Base-by-base conservation (phyloP, 1,140 invertebrate genomes). In the Monochamus saltuarius region DNA sequence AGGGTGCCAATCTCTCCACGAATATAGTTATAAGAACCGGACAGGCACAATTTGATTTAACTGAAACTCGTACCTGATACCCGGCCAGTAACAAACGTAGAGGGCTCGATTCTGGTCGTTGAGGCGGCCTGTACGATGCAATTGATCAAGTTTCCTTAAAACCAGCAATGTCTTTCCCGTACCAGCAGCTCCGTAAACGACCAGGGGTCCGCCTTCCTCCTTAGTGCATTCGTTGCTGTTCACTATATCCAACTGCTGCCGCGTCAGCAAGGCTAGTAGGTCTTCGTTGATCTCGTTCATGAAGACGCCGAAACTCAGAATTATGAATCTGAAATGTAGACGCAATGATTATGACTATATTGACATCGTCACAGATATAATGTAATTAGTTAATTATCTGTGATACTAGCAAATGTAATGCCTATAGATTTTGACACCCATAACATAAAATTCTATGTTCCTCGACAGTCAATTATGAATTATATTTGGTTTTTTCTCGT, bases 51-150 rank as follows among this genome's bases (percentile, higher is more conserved):
- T 29, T 2, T 6, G 2, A 29, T 29, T 29, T 29, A 2, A 29
- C 6, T 29, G 6, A 29, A 29, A 29, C 6, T 17, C 49, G 59
- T 67, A 76, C 75, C 71, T 67, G 13, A 76, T 75, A 40, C 75
- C 75, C 11, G 75, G 75, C 75, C 75, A 77, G 60, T 76, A 77
- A 50, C 73, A 77, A 49, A 77, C 71, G 36, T 75, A 75, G 1
- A 77, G 54, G 14, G 74, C 74, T 45, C 73, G 59, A 45, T 75
- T 74, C 6, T 73, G 47, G 14, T 67, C 59, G 61, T 76, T 69
- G 4, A 77, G 59, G 38, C 67, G 38, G 3, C 74, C 73, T 34
- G 47, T 46, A 52, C 72, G 56, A 56, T 73, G 55, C 11, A 76
- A 57, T 10, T 65, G 54, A 50, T 75, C 62, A 14, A 77, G 64